Conservation (phyloP, 2,113 vertebrate genomes). For the Antennarius striatus region DNA sequence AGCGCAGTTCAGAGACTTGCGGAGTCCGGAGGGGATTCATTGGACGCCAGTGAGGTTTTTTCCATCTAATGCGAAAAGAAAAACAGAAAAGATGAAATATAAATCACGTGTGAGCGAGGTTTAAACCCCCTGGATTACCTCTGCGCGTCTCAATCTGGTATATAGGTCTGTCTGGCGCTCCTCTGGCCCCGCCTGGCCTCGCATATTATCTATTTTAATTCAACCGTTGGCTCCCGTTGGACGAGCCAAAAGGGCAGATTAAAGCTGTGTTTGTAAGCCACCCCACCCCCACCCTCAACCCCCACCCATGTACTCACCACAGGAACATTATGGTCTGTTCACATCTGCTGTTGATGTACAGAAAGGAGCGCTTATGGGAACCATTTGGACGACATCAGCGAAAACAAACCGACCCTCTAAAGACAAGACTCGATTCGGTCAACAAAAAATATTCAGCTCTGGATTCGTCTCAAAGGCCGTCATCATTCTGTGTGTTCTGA, state of each 20-base stretch:
- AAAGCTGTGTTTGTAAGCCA: conserved; percentile 55
- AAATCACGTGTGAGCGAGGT: conserved; percentile 74
- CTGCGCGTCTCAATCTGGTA: conserved; percentile 76
- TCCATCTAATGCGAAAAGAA: conserved; percentile 53
- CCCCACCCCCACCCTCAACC: neutral
- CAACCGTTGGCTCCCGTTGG: conserved; percentile 61
- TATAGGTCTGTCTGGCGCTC: conserved; percentile 75
- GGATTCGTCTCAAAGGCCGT: too few species aligned
- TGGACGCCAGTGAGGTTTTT: conserved; percentile 33
- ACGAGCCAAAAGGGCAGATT: conserved; percentile 62
- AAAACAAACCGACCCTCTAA: too few species aligned
- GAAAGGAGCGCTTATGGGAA: too few species aligned
- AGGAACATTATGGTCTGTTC: conserved; percentile 11
- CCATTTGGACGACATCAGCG: too few species aligned
- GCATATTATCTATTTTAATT: conserved; percentile 69
- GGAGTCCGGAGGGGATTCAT: neutral
- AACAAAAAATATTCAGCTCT: too few species aligned
- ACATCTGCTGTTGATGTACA: neutral
- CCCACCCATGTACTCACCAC: conserved; percentile 19
- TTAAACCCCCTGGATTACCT: conserved; percentile 81
- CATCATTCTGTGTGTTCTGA: too few species aligned
- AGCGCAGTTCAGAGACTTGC: conserved; percentile 32
- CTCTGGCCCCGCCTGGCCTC: conserved; percentile 39
- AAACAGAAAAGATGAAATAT: conserved; percentile 56
- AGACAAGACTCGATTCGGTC: too few species aligned